A percentile compares a stretch with the other conserved stretches of the same genome.
These are phyloP conservation scores for Lophius piscatorius DNA, from an alignment of 2,113 vertebrate genomes.

Conservation along the genomic window DNA sequence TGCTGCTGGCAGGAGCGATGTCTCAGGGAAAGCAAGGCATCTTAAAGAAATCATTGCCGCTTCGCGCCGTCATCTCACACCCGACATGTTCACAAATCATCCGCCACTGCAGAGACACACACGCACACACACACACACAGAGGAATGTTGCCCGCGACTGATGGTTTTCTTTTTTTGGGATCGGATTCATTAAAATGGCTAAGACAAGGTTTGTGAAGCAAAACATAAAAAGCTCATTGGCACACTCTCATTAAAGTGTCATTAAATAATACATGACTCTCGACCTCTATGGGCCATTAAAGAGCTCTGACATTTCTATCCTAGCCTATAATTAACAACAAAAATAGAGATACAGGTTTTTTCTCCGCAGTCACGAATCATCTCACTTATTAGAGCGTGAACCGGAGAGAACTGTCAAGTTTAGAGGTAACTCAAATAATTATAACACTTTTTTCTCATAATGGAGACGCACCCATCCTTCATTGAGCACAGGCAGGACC, in stretches of 20 bases:
- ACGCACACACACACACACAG: no score
- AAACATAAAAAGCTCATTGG: constrained; percentile 28
- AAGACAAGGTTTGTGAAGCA: constrained; percentile 7
- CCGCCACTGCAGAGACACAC: constrained; percentile 6
- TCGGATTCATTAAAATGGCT: constrained; percentile 11
- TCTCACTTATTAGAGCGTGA: no score
- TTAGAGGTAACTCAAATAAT: no score
- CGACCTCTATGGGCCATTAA: constrained; percentile 23
- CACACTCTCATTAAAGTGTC: constrained; percentile 34
- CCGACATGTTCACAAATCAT: constrained; percentile 19
- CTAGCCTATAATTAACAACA: no score
- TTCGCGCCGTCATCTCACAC: constrained; percentile 33
- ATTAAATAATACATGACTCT: constrained; percentile 51
- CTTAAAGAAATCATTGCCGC: constrained; percentile 30
- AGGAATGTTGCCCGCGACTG: neutral
- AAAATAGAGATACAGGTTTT: no score
- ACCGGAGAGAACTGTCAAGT: no score
- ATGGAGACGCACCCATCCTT: no score
- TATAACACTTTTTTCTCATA: no score
- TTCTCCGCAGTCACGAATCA: no score
- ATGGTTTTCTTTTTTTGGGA: neutral
- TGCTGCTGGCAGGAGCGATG: constrained; percentile 16
- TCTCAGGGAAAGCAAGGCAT: constrained; percentile 24
- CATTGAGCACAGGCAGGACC: no score
- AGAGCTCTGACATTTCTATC: no score